Evolutionary conservation across 2,888 invertebrate genomes (phyloP).

Genomic region (Aquatica leii): DNA sequence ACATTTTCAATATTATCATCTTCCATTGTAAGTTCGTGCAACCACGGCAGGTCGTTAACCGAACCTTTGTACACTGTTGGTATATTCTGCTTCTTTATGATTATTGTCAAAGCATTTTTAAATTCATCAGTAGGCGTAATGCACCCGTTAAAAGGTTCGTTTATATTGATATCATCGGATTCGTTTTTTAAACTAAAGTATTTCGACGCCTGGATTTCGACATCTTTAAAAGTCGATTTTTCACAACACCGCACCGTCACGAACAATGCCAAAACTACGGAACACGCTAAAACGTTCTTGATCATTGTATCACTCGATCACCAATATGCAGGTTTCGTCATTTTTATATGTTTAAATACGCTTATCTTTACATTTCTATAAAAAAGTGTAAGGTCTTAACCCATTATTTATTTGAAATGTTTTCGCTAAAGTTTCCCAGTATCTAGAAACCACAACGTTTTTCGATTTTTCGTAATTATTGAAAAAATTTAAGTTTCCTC

Average conservation of each 20-base stretch:
- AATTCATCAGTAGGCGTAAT: conserved; percentile 16
- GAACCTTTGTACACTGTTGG: conserved; percentile 28
- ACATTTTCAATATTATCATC: conserved; percentile 28
- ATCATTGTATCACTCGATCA: neutral
- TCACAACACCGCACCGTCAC: conserved; percentile 22
- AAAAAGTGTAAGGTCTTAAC: conserved; percentile 13
- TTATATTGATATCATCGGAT: conserved; percentile 17
- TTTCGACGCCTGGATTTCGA: conserved; percentile 22
- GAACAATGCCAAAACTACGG: neutral
- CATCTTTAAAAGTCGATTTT: conserved; percentile 23
- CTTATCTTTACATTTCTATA: conserved; percentile 1
- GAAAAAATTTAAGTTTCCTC: too few relatives aligned
- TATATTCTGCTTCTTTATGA: conserved; percentile 17
- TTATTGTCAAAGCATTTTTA: conserved; percentile 22
- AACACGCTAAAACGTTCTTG: neutral
- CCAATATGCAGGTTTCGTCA: neutral
- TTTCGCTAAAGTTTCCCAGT: neutral
- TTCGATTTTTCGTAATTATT: too few relatives aligned
- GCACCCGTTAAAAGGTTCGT: conserved; percentile 19
- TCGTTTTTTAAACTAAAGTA: conserved; percentile 16
- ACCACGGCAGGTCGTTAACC: conserved; percentile 40
- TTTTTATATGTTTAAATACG: conserved; percentile 11
- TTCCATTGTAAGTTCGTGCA: conserved; percentile 30
- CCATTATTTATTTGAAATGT: conserved; percentile 18
- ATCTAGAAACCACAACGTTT: neutral